Percentiles rank a stretch among this genome's conserved stretches.
Conservation (phyloP, 2,113 vertebrate species). For the Sphyrna mokarran region DNA sequence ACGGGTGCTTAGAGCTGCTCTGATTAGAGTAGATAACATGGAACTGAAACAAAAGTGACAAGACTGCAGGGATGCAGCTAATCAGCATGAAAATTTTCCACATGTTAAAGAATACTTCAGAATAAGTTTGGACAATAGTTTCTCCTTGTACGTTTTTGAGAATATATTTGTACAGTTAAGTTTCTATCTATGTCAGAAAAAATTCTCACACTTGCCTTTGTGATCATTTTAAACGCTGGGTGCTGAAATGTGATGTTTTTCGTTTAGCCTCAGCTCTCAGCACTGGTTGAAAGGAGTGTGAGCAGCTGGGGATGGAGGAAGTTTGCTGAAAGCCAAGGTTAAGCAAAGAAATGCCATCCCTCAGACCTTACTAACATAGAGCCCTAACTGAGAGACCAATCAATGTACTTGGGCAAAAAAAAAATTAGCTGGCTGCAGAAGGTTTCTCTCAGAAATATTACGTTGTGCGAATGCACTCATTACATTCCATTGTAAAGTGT, state of each 20-base stretch:
- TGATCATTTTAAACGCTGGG: not conserved
- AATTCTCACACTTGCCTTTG: not conserved
- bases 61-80: not conserved
- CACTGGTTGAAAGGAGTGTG: not conserved
- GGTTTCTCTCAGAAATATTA: not conserved
- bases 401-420: not conserved
- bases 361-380: not conserved
- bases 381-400: not conserved
- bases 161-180: not conserved
- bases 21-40: slow-evolving; percentile 61
- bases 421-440: not conserved
- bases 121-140: not conserved
- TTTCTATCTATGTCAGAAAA: not conserved
- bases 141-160: not conserved
- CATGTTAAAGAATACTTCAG: not conserved
- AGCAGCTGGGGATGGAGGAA: not conserved
- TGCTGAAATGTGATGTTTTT: not conserved
- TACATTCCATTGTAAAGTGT: not conserved
- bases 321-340: not conserved
- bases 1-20: slow-evolving; percentile 52
- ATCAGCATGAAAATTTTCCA: not conserved
- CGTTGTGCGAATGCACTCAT: not conserved
- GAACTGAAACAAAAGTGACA: slow-evolving; percentile 44
- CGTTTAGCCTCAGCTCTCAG: not conserved
- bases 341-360: not conserved